These are phyloP conservation scores for Acromyrmex echinatior DNA, from an alignment of 1,140 invertebrate species.

Conservation along the genomic window DNA sequence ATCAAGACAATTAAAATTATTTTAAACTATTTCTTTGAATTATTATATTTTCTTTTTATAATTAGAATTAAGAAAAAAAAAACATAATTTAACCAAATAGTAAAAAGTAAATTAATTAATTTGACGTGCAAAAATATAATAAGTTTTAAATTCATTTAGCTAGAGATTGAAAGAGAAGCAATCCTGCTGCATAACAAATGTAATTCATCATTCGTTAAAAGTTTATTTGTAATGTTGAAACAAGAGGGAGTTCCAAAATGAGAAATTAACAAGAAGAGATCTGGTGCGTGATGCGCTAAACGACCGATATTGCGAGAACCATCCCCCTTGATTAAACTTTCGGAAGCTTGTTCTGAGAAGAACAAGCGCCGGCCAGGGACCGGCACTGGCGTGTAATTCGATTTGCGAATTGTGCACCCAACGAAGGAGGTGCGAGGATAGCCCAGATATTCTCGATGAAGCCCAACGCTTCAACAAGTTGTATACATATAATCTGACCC, in stretches of 20 bases:
- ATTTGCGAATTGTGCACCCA: conserved; percentile 72
- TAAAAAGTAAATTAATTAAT: neutral
- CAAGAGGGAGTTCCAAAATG: neutral
- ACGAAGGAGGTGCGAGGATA: conserved; percentile 56
- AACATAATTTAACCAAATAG: neutral
- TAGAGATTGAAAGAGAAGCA: neutral
- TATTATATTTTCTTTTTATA: neutral
- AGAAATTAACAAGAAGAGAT: conserved; percentile 9
- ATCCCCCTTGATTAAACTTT: neutral
- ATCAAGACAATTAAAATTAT: neutral
- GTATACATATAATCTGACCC: conserved; percentile 83
- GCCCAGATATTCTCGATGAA: conserved; percentile 65
- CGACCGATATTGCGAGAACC: neutral
- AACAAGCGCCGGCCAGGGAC: conserved; percentile 8
- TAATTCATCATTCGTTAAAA: neutral
- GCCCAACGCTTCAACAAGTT: conserved; percentile 79
- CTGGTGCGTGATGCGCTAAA: conserved; percentile 1
- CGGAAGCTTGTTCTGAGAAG: conserved; percentile 14
- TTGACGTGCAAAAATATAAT: neutral
- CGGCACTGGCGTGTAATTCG: conserved; percentile 62
- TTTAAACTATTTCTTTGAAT: neutral
- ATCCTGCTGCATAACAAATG: neutral
- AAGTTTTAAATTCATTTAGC: neutral
- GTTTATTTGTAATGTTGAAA: neutral
- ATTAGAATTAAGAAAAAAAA: neutral